phyloP scores from a whole-genome alignment of 2,113 vertebrate species.

The Archocentrus centrarchus region DNA sequence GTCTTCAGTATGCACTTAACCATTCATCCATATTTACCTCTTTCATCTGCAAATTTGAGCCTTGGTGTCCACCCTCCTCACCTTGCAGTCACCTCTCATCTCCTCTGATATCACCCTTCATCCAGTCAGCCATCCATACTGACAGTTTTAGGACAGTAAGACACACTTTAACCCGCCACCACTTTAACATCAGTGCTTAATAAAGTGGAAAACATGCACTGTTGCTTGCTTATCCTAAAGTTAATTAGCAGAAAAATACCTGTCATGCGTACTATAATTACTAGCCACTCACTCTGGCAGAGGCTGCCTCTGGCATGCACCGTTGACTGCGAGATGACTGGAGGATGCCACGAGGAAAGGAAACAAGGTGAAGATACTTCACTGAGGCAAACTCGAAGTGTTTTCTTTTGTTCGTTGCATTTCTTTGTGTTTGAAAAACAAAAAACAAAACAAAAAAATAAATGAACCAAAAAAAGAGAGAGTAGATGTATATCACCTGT shows the following conservation, averaged over 20 bases:
- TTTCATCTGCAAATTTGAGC: neutral
- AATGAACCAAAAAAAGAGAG: neutral
- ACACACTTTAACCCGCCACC: slow-evolving; percentile 40
- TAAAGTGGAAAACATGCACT: slow-evolving; percentile 58
- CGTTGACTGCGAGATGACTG: slow-evolving; percentile 19
- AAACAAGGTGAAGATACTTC: neutral
- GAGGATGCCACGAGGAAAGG: neutral
- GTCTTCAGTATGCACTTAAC: neutral
- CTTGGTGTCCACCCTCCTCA: neutral
- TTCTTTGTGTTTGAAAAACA: neutral
- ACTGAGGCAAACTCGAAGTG: neutral
- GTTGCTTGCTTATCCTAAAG: slow-evolving; percentile 58
- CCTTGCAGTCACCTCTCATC: neutral
- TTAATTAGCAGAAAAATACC: slow-evolving; percentile 73
- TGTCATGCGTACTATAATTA: slow-evolving; percentile 63
- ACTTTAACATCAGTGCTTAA: slow-evolving; percentile 42
- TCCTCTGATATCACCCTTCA: neutral
- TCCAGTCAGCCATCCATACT: slow-evolving; percentile 5
- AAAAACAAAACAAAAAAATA: no score
- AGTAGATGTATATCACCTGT: neutral
- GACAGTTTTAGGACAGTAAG: slow-evolving; percentile 16
- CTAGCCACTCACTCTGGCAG: slow-evolving; percentile 42
- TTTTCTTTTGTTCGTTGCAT: neutral
- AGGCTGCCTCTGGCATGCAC: slow-evolving; percentile 24
- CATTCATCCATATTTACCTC: neutral